These are phyloP conservation scores for Oligia fasciuncula DNA, from an alignment of 2,888 invertebrate species.

Conservation along the genomic window DNA sequence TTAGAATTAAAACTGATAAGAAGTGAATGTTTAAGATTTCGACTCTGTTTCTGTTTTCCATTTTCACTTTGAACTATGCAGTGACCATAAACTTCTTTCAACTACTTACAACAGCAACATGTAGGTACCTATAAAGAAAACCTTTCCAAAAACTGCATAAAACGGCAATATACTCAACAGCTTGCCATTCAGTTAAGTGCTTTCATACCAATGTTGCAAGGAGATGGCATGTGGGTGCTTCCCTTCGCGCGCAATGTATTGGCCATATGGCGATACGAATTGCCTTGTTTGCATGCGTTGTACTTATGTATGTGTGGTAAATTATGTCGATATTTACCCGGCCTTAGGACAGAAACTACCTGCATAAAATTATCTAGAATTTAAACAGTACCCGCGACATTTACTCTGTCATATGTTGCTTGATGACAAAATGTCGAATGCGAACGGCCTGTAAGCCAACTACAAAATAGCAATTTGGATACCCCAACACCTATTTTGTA, in stretches of 20 bases:
- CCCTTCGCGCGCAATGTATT: conserved; percentile 20
- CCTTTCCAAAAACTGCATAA: neutral
- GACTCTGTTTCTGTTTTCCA: neutral
- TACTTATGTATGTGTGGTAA: conserved; percentile 1
- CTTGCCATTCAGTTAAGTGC: conserved; percentile 36
- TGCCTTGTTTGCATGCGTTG: conserved; percentile 11
- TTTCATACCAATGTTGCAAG: conserved; percentile 21
- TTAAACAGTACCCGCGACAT: neutral
- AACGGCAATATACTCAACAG: conserved; percentile 29
- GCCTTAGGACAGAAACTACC: neutral
- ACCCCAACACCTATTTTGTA: no score
- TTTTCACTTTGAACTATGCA: neutral
- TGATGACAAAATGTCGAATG: neutral
- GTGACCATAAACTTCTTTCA: neutral
- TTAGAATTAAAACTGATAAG: neutral
- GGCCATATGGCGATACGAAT: conserved; percentile 48
- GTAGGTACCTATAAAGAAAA: neutral
- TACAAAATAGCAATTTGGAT: neutral
- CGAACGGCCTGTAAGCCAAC: neutral
- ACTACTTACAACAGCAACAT: neutral
- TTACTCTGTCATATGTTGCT: neutral
- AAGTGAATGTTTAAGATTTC: neutral
- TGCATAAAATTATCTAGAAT: neutral
- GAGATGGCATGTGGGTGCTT: conserved; percentile 44
- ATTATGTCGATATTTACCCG: conserved; percentile 1